Conservation (phyloP, 2,888 invertebrate genomes). For the Poecilus cupreus region DNA sequence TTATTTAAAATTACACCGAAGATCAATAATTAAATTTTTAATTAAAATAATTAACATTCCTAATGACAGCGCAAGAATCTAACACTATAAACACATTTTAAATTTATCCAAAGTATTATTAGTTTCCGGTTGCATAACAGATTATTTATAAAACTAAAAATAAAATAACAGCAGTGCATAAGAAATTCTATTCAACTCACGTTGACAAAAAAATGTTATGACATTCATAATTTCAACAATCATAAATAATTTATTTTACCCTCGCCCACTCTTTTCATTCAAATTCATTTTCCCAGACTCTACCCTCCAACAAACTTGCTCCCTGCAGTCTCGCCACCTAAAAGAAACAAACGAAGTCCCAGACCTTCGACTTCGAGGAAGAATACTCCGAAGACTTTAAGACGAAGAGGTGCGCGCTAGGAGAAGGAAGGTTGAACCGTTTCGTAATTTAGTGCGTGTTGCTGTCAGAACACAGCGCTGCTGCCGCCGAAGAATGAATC, state of each 20-base stretch:
- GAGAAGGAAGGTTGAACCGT: conserved; percentile 33
- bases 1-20: background rate
- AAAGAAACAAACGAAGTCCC: background rate
- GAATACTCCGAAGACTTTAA: background rate
- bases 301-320: background rate
- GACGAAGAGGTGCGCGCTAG: background rate
- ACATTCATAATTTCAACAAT: background rate
- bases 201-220: conserved; percentile 7
- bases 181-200: background rate
- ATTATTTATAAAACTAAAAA: no score
- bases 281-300: conserved; percentile 7
- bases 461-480: conserved; percentile 50
- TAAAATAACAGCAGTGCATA: no score
- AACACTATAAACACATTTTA: background rate
- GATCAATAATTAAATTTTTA: background rate
- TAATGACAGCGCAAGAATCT: background rate
- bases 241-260: conserved; percentile 21
- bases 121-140: no score
- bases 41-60: background rate
- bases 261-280: background rate
- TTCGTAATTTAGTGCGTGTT: conserved; percentile 53
- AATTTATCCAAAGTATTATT: no score
- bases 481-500: conserved; percentile 44
- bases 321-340: background rate
- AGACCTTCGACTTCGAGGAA: background rate